Conservation (phyloP, 2,888 invertebrate genomes). For the Drosophila neonasuta region DNA sequence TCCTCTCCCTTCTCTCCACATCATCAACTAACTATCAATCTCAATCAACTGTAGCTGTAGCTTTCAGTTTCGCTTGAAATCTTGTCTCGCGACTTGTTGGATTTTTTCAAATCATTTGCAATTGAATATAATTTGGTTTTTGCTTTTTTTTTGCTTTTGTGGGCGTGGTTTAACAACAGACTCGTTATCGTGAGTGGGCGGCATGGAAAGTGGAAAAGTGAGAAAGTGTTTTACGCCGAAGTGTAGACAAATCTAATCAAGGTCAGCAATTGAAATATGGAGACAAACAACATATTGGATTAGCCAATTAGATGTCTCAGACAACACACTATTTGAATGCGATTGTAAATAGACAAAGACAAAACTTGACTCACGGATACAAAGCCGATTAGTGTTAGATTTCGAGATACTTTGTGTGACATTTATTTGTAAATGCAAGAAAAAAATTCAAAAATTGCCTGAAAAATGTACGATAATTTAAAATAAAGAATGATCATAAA, state of each 20-base stretch:
- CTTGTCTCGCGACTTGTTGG: constrained; percentile 45
- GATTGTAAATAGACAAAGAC: background rate
- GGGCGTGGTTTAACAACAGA: constrained; percentile 30
- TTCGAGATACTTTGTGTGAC: background rate
- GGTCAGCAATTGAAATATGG: constrained; percentile 21
- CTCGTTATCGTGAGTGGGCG: constrained; percentile 31
- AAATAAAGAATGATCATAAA: no score
- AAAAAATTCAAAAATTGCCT: no score
- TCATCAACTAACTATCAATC: constrained; percentile 46
- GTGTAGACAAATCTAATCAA: constrained; percentile 31
- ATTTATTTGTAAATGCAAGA: no score
- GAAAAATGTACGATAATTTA: no score
- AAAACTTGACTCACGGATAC: background rate
- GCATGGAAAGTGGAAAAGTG: constrained; percentile 43
- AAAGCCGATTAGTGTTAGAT: background rate
- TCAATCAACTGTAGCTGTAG: constrained; percentile 51
- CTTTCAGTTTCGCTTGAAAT: constrained; percentile 61
- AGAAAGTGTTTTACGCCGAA: constrained; percentile 10
- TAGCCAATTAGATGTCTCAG: constrained; percentile 20
- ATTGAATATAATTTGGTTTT: constrained; percentile 55
- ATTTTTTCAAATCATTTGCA: constrained; percentile 52
- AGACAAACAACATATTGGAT: constrained; percentile 3
- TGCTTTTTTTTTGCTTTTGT: constrained; percentile 13
- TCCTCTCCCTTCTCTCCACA: constrained; percentile 13
- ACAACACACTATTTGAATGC: background rate